Percentiles rank a stretch among this genome's conserved stretches.
Evolutionary conservation across 1,140 invertebrate genomes (phyloP).

Genomic region (Meloidogyne hapla): DNA sequence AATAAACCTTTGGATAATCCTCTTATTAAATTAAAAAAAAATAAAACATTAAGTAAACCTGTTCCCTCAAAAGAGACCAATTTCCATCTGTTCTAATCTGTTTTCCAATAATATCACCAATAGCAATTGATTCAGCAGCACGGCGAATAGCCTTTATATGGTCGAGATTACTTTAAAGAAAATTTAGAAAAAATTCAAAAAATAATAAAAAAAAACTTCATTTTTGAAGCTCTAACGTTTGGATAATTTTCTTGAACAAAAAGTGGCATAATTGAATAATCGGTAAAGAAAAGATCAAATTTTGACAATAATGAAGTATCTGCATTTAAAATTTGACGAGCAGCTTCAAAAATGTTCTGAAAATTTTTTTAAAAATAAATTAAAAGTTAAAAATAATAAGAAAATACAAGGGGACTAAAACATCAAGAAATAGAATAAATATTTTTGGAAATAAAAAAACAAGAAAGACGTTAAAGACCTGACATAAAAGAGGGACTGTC

Average conservation of each 20-base stretch:
- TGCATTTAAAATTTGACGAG: slow-evolving; percentile 75
- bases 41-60: slow-evolving; percentile 68
- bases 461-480: no score
- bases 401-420: no score
- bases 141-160: slow-evolving; percentile 74
- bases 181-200: neutral
- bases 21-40: neutral
- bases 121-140: slow-evolving; percentile 79
- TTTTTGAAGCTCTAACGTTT: slow-evolving; percentile 52
- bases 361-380: slow-evolving; percentile 21
- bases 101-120: slow-evolving; percentile 81
- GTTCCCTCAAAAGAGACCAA: slow-evolving; percentile 85
- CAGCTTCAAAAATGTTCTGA: slow-evolving; percentile 81
- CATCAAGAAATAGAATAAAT: no score
- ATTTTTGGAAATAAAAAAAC: no score
- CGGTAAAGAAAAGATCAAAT: slow-evolving; percentile 89
- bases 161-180: slow-evolving; percentile 57
- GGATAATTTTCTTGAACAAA: slow-evolving; percentile 98
- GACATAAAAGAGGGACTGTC: no score
- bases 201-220: slow-evolving; percentile 36
- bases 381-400: no score
- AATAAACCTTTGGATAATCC: no score
- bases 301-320: slow-evolving; percentile 78
- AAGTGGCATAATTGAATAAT: slow-evolving; percentile 88
- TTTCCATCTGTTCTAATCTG: slow-evolving; percentile 75